Conservation (phyloP, 2,888 invertebrate genomes). For the Erebia ligea region DNA sequence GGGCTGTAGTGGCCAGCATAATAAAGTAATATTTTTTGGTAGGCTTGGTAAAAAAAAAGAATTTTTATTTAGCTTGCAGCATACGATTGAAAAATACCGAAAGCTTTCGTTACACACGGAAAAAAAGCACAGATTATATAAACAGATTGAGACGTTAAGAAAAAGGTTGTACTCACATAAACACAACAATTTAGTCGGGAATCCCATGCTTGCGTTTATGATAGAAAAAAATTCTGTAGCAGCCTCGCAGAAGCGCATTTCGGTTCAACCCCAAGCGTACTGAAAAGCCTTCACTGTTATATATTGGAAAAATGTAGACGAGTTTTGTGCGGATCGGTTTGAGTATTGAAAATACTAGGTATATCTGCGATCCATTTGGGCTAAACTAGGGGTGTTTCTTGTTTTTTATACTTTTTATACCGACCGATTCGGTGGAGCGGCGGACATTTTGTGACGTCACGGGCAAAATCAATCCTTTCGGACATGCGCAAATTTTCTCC, state of each 20-base stretch:
- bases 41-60: background rate
- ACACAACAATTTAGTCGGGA: conserved; percentile 63
- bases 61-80: background rate
- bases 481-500: conserved; percentile 72
- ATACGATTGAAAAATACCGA: background rate
- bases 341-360: conserved; percentile 33
- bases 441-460: conserved; percentile 80
- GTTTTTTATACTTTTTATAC: conserved; percentile 70
- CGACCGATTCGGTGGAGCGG: conserved; percentile 58
- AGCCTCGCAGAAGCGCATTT: conserved; percentile 33
- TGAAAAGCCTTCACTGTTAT: conserved; percentile 9
- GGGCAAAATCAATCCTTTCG: conserved; percentile 70
- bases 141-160: conserved; percentile 18
- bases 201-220: conserved; percentile 41
- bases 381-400: conserved; percentile 54
- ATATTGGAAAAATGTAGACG: conserved; percentile 24
- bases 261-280: conserved; percentile 16
- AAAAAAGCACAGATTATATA: background rate
- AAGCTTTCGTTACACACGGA: background rate
- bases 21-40: background rate
- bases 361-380: conserved; percentile 58
- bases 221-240: conserved; percentile 50
- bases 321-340: conserved; percentile 18
- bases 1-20: background rate
- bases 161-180: conserved; percentile 65